Evolutionary conservation across 1,140 invertebrate species (phyloP).

Genomic region (Sitodiplosis mosellana): DNA sequence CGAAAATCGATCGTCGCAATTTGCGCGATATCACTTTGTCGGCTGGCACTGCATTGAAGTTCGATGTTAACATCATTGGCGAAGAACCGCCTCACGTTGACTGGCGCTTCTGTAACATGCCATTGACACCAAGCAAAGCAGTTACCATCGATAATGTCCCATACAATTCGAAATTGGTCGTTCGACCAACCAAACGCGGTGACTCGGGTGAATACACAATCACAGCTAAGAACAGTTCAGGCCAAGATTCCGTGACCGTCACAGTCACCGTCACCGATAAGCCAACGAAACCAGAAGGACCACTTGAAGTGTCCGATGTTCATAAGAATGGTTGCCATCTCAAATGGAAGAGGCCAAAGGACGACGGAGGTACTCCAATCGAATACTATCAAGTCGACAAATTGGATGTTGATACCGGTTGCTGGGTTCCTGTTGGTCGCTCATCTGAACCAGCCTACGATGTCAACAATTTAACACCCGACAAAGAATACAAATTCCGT

Average conservation of each 20-base stretch:
- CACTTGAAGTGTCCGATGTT: slow-evolving; percentile 70
- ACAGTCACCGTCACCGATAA: slow-evolving; percentile 86
- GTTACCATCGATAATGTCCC: slow-evolving; percentile 67
- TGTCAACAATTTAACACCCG: slow-evolving; percentile 70
- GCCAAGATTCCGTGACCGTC: slow-evolving; percentile 74
- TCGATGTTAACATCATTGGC: slow-evolving; percentile 78
- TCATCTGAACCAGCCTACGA: slow-evolving; percentile 65
- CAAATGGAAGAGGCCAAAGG: slow-evolving; percentile 83
- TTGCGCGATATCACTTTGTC: slow-evolving; percentile 74
- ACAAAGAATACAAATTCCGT: slow-evolving; percentile 86
- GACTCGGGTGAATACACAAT: slow-evolving; percentile 83
- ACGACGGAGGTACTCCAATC: slow-evolving; percentile 73
- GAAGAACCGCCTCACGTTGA: slow-evolving; percentile 73
- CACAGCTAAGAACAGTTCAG: slow-evolving; percentile 65
- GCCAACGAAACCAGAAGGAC: slow-evolving; percentile 70
- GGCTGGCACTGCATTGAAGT: slow-evolving; percentile 79
- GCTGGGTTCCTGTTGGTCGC: slow-evolving; percentile 80
- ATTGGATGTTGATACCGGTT: slow-evolving; percentile 80
- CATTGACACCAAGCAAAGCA: slow-evolving; percentile 27
- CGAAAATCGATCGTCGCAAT: slow-evolving; percentile 87
- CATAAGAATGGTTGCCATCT: slow-evolving; percentile 86
- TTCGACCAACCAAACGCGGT: slow-evolving; percentile 56
- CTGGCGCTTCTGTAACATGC: slow-evolving; percentile 57
- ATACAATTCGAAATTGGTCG: slow-evolving; percentile 73
- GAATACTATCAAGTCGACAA: slow-evolving; percentile 92